A percentile compares a stretch with the other conserved stretches of the same genome.
Evolutionary conservation across 2,797 vertebrate genomes (phyloP).

Genomic region (Apogon talboti): DNA sequence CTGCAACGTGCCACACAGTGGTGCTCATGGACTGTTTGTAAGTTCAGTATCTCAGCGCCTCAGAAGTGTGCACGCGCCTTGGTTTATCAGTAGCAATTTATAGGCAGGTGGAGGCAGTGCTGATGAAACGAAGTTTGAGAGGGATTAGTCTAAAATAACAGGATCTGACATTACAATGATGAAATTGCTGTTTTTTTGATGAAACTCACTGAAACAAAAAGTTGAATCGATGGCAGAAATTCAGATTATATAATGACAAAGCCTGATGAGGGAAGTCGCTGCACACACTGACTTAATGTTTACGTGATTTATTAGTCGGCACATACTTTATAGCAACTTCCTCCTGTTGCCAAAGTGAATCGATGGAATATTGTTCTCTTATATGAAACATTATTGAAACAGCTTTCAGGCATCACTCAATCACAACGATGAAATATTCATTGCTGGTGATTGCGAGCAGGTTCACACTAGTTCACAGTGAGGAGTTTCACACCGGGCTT

Average conservation of each 20-base stretch:
- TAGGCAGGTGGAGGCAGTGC: conserved; percentile 19
- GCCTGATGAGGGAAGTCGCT: no score
- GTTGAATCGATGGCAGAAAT: conserved; percentile 18
- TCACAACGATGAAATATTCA: conserved; percentile 32
- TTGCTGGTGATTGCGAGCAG: conserved; percentile 49
- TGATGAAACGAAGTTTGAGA: conserved; percentile 47
- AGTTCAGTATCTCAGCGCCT: not conserved
- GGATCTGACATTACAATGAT: conserved; percentile 26
- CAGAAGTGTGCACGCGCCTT: not conserved
- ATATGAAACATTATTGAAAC: conserved; percentile 8
- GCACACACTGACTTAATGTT: not conserved
- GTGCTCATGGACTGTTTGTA: conserved; percentile 56
- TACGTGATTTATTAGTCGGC: not conserved
- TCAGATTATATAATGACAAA: conserved; percentile 22
- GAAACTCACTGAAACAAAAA: conserved; percentile 30
- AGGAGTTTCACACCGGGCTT: conserved; percentile 47
- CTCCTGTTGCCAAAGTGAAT: not conserved
- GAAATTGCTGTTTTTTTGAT: conserved; percentile 40
- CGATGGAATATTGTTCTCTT: not conserved
- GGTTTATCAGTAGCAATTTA: conserved; percentile 20
- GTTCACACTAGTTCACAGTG: conserved; percentile 39
- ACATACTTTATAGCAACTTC: not conserved
- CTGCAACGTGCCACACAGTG: conserved; percentile 62
- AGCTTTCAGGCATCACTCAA: conserved; percentile 21
- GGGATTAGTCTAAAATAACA: conserved; percentile 23